phyloP scores from a whole-genome alignment of 2,888 invertebrate species.

The Lamproptera curius region DNA sequence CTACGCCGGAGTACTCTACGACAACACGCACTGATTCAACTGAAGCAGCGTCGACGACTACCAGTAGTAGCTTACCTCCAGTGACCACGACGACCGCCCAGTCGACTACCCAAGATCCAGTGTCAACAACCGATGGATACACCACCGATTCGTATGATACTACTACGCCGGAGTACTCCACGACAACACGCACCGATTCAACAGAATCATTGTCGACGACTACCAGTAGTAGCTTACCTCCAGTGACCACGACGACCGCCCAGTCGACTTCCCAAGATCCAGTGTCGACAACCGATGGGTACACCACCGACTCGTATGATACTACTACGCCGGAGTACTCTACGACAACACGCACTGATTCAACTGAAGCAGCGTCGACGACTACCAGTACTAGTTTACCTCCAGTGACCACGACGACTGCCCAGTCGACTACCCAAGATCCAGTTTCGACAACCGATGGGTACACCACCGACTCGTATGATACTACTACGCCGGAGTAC shows the following conservation, averaged over 20 bases:
- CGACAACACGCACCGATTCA: no score
- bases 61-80: neutral
- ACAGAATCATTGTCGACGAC: neutral
- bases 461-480: neutral
- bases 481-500: slow-evolving; percentile 1
- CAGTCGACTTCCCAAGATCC: no score
- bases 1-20: neutral
- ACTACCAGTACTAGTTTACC: neutral
- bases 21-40: neutral
- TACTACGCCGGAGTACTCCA: neutral
- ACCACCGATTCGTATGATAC: neutral
- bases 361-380: neutral
- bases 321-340: neutral
- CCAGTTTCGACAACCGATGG: neutral
- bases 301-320: no score
- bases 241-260: no score
- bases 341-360: neutral
- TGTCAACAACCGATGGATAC: neutral
- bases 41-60: neutral
- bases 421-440: neutral
- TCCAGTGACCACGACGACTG: no score
- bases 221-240: neutral
- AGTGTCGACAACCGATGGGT: no score
- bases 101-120: neutral
- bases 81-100: slow-evolving; percentile 17